Evolutionary conservation across 64 coral and sea anemone species (phyloP).

Genomic region (Dendrophyllia cribrosa): DNA sequence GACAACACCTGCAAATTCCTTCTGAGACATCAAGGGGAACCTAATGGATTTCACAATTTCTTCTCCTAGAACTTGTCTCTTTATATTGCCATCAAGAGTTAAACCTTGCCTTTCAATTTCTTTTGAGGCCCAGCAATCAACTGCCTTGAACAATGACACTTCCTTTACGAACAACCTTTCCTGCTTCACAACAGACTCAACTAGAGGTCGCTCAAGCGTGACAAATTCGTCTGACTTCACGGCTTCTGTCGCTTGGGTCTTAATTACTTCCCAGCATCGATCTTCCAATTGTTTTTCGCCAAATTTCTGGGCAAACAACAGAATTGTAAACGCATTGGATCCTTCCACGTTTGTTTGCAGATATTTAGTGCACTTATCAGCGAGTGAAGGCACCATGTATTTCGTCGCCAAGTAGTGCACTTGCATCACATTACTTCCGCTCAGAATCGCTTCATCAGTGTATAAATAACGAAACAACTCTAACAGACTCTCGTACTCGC

Average conservation of each 20-base stretch:
- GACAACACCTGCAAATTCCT: conserved; percentile 30
- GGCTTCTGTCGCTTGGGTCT: conserved; percentile 29
- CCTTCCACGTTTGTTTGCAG: conserved; percentile 3
- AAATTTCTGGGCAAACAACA: conserved; percentile 24
- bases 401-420: conserved; percentile 58
- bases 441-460: no score
- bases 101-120: no score
- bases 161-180: neutral
- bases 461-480: no score
- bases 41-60: conserved; percentile 51
- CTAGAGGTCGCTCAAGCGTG: neutral
- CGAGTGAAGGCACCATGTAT: conserved; percentile 65
- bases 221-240: no score
- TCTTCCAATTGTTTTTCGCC: conserved; percentile 9
- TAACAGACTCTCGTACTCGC: no score
- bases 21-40: conserved; percentile 51
- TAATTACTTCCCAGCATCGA: no score
- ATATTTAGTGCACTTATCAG: conserved; percentile 43
- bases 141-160: conserved; percentile 22
- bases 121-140: conserved; percentile 40
- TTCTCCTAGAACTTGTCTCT: conserved; percentile 47
- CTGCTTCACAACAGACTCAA: conserved; percentile 1
- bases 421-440: no score
- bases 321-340: conserved; percentile 46
- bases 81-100: neutral